Evolutionary conservation across 2,888 invertebrate genomes (phyloP).

Genomic region (Cosmorhoe ocellata): DNA sequence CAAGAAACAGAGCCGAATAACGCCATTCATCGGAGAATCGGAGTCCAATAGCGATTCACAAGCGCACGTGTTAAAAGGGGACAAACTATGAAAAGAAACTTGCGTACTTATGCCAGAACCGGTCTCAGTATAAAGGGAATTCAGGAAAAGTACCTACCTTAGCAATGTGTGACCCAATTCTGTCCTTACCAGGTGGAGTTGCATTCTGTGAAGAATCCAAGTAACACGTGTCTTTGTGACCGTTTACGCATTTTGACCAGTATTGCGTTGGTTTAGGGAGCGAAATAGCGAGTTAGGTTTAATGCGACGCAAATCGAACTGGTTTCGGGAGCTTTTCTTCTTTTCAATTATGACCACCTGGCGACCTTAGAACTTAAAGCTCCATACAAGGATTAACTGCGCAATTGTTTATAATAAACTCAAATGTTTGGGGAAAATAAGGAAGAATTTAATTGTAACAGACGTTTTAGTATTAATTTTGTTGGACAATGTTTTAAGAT

Average conservation of each 20-base stretch:
- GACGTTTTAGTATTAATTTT: too few species aligned
- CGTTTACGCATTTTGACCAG: slow-evolving; percentile 23
- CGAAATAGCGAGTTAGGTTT: slow-evolving; percentile 25
- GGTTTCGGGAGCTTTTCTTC: slow-evolving; percentile 54
- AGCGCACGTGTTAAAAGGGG: slow-evolving; percentile 71
- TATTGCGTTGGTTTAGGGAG: slow-evolving; percentile 22
- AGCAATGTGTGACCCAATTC: slow-evolving; percentile 78
- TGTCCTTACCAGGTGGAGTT: slow-evolving; percentile 70
- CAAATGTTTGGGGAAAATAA: background rate
- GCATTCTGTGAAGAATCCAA: slow-evolving; percentile 60
- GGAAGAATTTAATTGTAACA: too few species aligned
- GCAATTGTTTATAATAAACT: slow-evolving; percentile 5
- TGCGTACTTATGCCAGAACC: slow-evolving; percentile 44
- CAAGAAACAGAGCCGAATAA: slow-evolving; percentile 36
- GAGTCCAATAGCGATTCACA: slow-evolving; percentile 47
- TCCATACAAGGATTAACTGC: slow-evolving; percentile 12
- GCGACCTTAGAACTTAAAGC: slow-evolving; percentile 58
- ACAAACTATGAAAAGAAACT: slow-evolving; percentile 56
- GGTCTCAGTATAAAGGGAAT: slow-evolving; percentile 49
- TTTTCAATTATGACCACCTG: slow-evolving; percentile 62
- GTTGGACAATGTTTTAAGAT: too few species aligned
- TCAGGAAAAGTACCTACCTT: slow-evolving; percentile 57
- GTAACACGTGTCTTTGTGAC: slow-evolving; percentile 19
- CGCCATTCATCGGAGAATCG: slow-evolving; percentile 48
- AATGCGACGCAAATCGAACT: slow-evolving; percentile 61